These are phyloP conservation scores for Lordiphosa stackelbergi DNA, from an alignment of 1,140 invertebrate genomes.

Conservation along the genomic window DNA sequence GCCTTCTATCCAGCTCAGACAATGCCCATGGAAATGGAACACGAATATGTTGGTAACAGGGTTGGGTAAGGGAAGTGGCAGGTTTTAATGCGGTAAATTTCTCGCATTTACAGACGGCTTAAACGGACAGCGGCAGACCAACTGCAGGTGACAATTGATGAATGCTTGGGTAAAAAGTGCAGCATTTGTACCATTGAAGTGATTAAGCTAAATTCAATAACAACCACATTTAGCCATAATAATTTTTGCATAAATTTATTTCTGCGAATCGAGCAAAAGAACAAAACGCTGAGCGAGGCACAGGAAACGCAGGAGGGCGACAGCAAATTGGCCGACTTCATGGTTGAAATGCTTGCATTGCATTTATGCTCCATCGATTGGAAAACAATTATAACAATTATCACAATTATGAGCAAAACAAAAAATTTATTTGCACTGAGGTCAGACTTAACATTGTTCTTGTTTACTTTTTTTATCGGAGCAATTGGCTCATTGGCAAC, in stretches of 20 bases:
- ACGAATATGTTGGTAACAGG: no score
- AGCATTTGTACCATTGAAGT: neutral
- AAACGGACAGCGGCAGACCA: no score
- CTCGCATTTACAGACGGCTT: neutral
- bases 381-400: constrained; percentile 58
- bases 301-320: no score
- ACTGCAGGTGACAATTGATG: no score
- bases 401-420: constrained; percentile 26
- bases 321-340: constrained; percentile 7
- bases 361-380: constrained; percentile 40
- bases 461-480: constrained; percentile 22
- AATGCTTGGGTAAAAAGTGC: no score
- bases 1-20: no score
- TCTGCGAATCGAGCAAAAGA: constrained; percentile 9
- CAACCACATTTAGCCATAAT: no score
- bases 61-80: no score
- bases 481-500: neutral
- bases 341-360: constrained; percentile 30
- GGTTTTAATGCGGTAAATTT: neutral
- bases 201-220: neutral
- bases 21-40: no score
- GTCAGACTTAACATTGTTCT: constrained; percentile 24
- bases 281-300: no score
- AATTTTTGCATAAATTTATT: constrained; percentile 14
- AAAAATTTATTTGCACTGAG: constrained; percentile 12